Evolutionary conservation across 2,113 vertebrate species (phyloP), one percentile per base, ranked within the genome.

Genomic region (Microtus oregoni): DNA sequence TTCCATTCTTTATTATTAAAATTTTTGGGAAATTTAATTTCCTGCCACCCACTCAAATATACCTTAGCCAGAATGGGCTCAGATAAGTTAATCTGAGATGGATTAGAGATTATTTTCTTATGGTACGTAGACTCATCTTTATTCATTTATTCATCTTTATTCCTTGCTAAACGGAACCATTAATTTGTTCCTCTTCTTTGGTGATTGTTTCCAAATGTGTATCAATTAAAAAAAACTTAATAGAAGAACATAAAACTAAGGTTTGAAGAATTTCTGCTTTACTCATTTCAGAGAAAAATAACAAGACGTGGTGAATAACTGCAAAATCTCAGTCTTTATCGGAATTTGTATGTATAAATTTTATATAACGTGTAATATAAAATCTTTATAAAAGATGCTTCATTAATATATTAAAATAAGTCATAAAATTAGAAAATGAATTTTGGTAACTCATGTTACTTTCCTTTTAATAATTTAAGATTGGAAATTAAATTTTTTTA

Each of bases 1-100:
- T 75, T 83, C 2, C 10, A 67, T 50, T 96, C 52, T 91, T 90
- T 94, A 47, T 73, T 85, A 63, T 85, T 92, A 61, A 90, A 95
- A 61, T 94, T 70, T 91, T 96, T 89, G 67, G 20, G 19, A 83
- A 63, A 92, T 86, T 79, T 95, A 87, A 73, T 90, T 92, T 88
- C 26, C 81, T 96, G 38, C 1, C 52, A 15, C 20, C 41, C 8
- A 78, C 44, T 96, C 38, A 86, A 75, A 61, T 68, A 47, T 88
- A 44, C 90, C n/a, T 76, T 67, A 89, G 12, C n/a, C n/a, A 92
- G n/a, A 76, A 91, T 38, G 50, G 72, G 13, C 32, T 67, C 9
- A 73, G n/a, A 47, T 78, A 91, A 95, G 85, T 41, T 58, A 75
- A 79, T 79, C 76, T 81, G 68, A 90, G 44, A 28, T 41, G 79